Percentiles rank a stretch among this genome's conserved stretches.
These are phyloP conservation scores for Zaprionus africanus DNA, from an alignment of 1,140 invertebrate species.

Conservation along the genomic window DNA sequence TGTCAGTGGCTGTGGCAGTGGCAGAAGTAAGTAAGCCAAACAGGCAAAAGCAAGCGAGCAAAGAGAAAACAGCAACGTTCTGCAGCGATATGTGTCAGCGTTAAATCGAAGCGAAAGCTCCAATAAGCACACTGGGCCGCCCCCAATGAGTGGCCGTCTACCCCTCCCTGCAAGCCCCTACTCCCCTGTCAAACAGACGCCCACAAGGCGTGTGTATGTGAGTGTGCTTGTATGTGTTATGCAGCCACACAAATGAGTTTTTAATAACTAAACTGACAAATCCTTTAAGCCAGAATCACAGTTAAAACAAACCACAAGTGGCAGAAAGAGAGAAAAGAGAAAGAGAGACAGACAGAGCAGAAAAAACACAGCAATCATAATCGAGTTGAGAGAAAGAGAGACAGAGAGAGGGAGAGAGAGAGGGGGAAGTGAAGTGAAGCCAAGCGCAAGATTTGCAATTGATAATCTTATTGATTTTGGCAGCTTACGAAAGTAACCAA, in stretches of 20 bases:
- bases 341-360: background rate
- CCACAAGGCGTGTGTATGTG: conserved; percentile 7
- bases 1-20: background rate
- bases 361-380: conserved; percentile 1
- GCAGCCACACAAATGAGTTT: conserved; percentile 64
- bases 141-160: background rate
- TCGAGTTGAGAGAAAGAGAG: background rate
- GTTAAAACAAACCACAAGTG: conserved; percentile 9
- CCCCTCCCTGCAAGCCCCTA: no score
- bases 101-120: conserved; percentile 70
- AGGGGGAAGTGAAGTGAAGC: background rate
- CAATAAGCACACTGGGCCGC: conserved; percentile 51
- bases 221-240: background rate
- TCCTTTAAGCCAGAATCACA: conserved; percentile 60
- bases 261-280: conserved; percentile 79
- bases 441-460: background rate
- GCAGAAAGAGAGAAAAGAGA: background rate
- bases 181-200: background rate
- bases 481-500: background rate
- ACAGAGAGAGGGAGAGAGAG: background rate
- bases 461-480: conserved; percentile 3
- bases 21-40: conserved; percentile 33
- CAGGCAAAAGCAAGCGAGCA: conserved; percentile 30
- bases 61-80: conserved; percentile 37
- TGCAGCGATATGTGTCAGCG: conserved; percentile 75